phyloP scores from a whole-genome alignment of 1,140 invertebrate genomes.

The Papilio helenus region DNA sequence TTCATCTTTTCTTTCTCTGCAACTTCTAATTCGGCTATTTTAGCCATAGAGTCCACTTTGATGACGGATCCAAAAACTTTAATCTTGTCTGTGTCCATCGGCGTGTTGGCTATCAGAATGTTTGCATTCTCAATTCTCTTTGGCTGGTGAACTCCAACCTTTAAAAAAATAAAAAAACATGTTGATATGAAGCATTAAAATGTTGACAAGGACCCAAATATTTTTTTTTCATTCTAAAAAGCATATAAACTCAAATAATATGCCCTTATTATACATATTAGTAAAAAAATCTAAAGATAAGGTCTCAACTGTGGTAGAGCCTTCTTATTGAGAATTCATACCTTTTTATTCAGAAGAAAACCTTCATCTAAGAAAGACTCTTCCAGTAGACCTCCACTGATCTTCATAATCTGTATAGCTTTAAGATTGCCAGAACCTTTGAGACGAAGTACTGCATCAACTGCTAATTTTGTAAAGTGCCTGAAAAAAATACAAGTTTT shows the following conservation, averaged over 20 bases:
- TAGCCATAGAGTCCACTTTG: constrained; percentile 98
- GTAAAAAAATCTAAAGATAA: too few species aligned
- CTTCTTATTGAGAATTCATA: too few species aligned
- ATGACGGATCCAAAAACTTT: constrained; percentile 99
- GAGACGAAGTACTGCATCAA: constrained; percentile 96
- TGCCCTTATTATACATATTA: too few species aligned
- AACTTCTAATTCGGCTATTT: constrained; percentile 98
- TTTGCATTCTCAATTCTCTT: constrained; percentile 95
- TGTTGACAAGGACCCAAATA: too few species aligned
- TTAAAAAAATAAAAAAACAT: constrained; percentile 35
- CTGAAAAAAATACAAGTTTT: constrained; percentile 53
- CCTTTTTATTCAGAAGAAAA: constrained; percentile 98
- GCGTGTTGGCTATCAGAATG: constrained; percentile 99
- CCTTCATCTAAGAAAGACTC: constrained; percentile 99
- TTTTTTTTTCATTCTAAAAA: too few species aligned
- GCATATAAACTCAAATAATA: too few species aligned
- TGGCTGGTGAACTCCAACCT: constrained; percentile 90
- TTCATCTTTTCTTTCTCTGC: constrained; percentile 99
- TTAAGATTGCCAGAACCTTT: constrained; percentile 98
- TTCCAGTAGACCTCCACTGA: constrained; percentile 94
- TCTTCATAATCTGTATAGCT: constrained; percentile 99
- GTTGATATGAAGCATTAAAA: too few species aligned
- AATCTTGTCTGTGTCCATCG: constrained; percentile 99
- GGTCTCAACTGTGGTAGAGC: too few species aligned
- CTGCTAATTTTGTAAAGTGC: constrained; percentile 96